Base-by-base conservation (phyloP, 2,113 vertebrate species). In the Phylloscopus trochiloides region DNA sequence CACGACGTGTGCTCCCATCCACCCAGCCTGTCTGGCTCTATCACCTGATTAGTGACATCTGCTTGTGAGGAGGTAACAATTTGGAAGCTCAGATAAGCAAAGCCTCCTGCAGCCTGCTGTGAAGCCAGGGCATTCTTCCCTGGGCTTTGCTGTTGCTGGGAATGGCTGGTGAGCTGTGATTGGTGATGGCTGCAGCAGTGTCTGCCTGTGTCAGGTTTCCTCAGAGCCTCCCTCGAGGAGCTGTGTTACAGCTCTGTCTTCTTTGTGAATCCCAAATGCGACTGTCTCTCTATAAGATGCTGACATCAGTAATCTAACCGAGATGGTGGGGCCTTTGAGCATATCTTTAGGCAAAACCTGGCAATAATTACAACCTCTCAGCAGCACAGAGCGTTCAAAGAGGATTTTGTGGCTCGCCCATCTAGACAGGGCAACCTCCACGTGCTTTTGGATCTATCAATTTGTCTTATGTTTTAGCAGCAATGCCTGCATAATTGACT, bases 321-420 rank as follows among this genome's bases (percentile, higher is more conserved):
- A 65, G 86, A 32, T 83, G 82, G 42, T 61, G 24, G 24, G 47
- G 42, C 71, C 88, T 93, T 88, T 73, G 54, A 82, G 78, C 79
- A 36, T 92, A 58, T 84, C 82, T 92, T 70, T 66, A 92, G 88
- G 91, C 79, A 86, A 92, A 88, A 92, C 18, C 29, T 77, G 67
- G 38, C 83, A 58, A 26, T 90, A 90, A 95, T 96, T 96, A 86
- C 59, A 92, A 93, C 31, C 75, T 93, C 63, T 70, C 4, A 25
- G 24, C 50, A 88, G 54, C 0, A 0, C 40, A 62, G 7, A 68
- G 47, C 0, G 0, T 93, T 88, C 68, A 51, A 29, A 93, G 71
- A 91, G 10, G 42, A 66, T 72, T 73, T 84, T 71, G 58, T 79
- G 67, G 24, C 50, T 93, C 51, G 84, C 28, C 51, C 51, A 85